phyloP scores from a whole-genome alignment of 2,113 vertebrate genomes.

The Microtus richardsoni region DNA sequence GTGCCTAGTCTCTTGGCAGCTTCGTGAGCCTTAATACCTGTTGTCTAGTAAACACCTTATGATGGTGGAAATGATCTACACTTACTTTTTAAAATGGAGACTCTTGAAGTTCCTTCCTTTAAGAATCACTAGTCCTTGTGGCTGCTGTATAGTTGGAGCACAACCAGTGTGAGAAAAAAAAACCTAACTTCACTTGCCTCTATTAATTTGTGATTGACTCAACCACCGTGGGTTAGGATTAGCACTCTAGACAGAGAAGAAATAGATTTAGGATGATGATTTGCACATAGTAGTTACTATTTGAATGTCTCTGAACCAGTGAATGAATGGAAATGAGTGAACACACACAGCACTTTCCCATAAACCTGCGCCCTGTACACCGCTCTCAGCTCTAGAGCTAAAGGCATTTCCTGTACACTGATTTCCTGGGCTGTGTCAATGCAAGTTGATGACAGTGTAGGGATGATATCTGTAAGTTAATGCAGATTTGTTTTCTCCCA shows the following conservation, averaged over 20 bases:
- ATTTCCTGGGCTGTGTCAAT: background rate
- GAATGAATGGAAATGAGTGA: background rate
- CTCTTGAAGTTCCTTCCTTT: background rate
- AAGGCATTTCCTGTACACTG: background rate
- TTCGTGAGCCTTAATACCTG: background rate
- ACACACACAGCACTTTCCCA: background rate
- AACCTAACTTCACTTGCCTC: background rate
- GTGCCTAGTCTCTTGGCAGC: background rate
- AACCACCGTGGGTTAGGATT: background rate
- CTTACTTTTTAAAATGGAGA: background rate
- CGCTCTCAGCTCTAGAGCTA: background rate
- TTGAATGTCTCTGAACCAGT: slow-evolving; percentile 33
- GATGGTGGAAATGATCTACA: background rate
- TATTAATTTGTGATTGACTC: background rate
- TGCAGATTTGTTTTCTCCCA: background rate
- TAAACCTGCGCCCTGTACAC: background rate
- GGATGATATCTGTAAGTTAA: background rate
- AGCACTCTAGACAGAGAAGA: background rate
- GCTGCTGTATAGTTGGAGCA: background rate
- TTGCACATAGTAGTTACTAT: background rate
- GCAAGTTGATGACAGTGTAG: background rate
- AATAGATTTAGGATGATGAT: background rate
- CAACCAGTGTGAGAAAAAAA: background rate
- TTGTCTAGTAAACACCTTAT: background rate
- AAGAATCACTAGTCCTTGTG: background rate